Percentiles rank a stretch among this genome's conserved stretches.
phyloP scores from a whole-genome alignment of 92 coral and sea anemone species.

The Blastomussa wellsi region DNA sequence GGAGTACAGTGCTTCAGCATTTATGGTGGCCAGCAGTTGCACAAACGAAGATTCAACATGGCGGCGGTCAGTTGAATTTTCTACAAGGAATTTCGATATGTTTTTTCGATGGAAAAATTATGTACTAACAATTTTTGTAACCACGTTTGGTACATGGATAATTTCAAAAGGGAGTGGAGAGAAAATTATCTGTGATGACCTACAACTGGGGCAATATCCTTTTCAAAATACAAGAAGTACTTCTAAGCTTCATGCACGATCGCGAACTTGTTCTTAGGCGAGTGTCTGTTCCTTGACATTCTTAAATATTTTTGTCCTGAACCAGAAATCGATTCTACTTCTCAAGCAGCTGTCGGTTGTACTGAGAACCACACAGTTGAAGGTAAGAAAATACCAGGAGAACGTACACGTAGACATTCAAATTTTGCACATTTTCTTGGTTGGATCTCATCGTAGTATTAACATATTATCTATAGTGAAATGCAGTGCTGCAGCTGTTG shows the following conservation, averaged over 20 bases:
- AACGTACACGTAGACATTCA: background rate
- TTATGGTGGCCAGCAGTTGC: conserved; percentile 19
- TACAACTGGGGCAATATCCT: conserved; percentile 95
- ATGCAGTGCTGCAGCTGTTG: conserved; percentile 64
- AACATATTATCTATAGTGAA: conserved; percentile 51
- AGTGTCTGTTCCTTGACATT: conserved; percentile 46
- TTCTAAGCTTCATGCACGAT: background rate
- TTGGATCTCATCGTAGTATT: background rate
- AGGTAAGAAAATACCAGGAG: background rate
- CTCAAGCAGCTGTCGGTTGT: conserved; percentile 93
- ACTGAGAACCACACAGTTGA: conserved; percentile 66
- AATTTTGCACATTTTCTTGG: background rate
- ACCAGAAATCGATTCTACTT: conserved; percentile 73
- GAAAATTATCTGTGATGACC: conserved; percentile 50
- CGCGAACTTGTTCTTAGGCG: no score
- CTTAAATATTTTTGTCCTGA: conserved; percentile 67
- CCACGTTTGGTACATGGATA: conserved; percentile 25
- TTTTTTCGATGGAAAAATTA: conserved; percentile 29
- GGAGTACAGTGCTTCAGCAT: background rate
- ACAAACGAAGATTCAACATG: conserved; percentile 34
- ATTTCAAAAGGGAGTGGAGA: conserved; percentile 24
- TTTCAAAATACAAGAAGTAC: background rate
- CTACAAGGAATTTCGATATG: conserved; percentile 7
- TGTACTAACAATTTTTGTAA: conserved; percentile 13
- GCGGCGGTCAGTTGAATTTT: conserved; percentile 33